Evolutionary conservation across 2,888 invertebrate genomes (phyloP).

Genomic region (Autographa gamma): DNA sequence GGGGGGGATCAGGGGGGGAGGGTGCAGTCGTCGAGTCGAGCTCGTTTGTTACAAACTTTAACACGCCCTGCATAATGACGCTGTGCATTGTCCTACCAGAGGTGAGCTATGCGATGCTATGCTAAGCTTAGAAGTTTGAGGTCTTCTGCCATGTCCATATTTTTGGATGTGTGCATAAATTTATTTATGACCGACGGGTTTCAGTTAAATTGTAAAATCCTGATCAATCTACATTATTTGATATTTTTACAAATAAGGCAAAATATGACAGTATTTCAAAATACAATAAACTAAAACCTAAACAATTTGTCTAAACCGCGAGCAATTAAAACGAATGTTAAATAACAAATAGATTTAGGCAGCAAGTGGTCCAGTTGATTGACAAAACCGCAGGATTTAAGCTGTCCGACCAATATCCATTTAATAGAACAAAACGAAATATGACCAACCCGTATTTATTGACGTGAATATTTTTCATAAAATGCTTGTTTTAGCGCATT

Average conservation of each 20-base stretch:
- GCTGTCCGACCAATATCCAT: background rate
- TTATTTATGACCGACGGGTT: too few species aligned
- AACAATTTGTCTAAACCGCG: background rate
- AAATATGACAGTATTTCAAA: background rate
- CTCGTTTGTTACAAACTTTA: constrained; percentile 53
- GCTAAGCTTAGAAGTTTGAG: constrained; percentile 1
- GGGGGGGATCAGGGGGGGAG: background rate
- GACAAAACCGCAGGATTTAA: background rate
- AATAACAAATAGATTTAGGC: background rate
- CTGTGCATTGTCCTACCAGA: background rate
- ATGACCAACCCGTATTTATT: background rate
- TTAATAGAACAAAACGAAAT: background rate
- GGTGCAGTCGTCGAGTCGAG: constrained; percentile 25
- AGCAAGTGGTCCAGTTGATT: background rate
- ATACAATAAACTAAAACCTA: too few species aligned
- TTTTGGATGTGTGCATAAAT: too few species aligned
- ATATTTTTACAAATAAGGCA: background rate
- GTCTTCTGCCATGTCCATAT: background rate
- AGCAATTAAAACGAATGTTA: background rate
- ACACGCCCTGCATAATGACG: constrained; percentile 50
- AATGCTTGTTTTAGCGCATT: background rate
- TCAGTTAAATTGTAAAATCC: too few species aligned
- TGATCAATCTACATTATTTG: background rate
- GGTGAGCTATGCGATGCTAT: constrained; percentile 10
- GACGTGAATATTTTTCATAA: constrained; percentile 9